Conservation (phyloP, 2,113 vertebrate genomes). For the Fulica atra region DNA sequence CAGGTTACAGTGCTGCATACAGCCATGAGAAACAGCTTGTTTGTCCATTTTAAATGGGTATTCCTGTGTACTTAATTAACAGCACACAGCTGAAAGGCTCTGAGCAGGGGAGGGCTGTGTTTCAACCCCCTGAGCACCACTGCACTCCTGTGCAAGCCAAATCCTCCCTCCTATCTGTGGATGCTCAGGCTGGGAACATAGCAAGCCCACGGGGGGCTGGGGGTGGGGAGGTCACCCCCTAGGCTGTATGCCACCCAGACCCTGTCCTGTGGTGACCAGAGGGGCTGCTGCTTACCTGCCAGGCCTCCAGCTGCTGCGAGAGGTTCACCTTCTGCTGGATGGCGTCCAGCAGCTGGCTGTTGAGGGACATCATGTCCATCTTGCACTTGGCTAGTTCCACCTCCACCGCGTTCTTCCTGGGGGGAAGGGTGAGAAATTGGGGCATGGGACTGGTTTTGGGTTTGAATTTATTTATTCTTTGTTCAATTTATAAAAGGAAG, state of each 20-base stretch:
- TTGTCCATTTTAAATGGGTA: neutral
- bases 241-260: accelerated
- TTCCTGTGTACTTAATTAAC: neutral
- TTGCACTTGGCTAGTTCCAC: slow-evolving; percentile 95
- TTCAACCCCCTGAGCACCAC: neutral
- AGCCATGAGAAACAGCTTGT: neutral
- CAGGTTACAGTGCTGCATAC: neutral
- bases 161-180: neutral
- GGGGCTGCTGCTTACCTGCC: slow-evolving; percentile 88
- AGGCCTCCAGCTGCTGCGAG: slow-evolving; percentile 98
- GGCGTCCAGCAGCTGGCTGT: slow-evolving; percentile 94
- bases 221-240: neutral
- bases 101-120: neutral
- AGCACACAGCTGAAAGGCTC: neutral
- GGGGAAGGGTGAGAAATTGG: neutral
- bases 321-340: slow-evolving; percentile 99
- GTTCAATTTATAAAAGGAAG: neutral
- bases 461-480: neutral
- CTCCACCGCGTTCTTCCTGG: slow-evolving; percentile 95
- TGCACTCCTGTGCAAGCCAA: neutral
- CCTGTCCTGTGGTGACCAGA: accelerated
- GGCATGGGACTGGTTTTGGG: neutral
- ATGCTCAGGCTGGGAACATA: neutral
- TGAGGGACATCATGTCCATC: slow-evolving; percentile 97
- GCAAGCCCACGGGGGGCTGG: neutral